Conservation (phyloP, 1,140 invertebrate genomes). For the Cherax destructor region DNA sequence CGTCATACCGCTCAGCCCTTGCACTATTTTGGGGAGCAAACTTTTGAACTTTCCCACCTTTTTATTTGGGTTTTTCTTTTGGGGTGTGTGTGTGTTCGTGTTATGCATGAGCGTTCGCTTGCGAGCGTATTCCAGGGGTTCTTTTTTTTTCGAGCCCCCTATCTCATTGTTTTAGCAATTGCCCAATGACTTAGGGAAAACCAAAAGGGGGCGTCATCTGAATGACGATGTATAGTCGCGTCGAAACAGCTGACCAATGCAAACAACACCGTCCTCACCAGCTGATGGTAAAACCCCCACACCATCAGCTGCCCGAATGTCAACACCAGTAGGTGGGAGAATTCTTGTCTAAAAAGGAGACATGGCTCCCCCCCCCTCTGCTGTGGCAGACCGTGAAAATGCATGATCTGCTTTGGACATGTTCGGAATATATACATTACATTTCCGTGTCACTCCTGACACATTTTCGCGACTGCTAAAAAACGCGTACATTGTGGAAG, state of each 20-base stretch:
- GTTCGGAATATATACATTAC: not conserved
- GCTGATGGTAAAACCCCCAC: not conserved
- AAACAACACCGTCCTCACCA: not conserved
- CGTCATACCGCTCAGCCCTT: too few species aligned
- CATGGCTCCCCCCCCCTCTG: not conserved
- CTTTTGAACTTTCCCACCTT: too few species aligned
- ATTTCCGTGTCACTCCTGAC: not conserved
- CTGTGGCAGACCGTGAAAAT: not conserved
- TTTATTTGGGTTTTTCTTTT: too few species aligned
- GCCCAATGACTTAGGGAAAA: too few species aligned
- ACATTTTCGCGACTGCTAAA: not conserved
- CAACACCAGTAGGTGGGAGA: not conserved
- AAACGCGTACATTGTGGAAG: not conserved
- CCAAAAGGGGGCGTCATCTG: too few species aligned
- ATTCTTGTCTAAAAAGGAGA: not conserved
- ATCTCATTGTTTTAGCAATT: not conserved
- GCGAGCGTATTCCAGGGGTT: too few species aligned
- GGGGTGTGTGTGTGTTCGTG: too few species aligned
- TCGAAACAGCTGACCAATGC: not conserved
- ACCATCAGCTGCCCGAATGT: not conserved
- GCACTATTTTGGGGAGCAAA: too few species aligned
- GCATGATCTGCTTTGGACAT: not conserved
- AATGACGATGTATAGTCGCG: too few species aligned
- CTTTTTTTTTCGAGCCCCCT: too few species aligned
- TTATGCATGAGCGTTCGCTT: too few species aligned